phyloP scores from a whole-genome alignment of 64 coral and sea anemone genomes.

The Stylophora pistillata region DNA sequence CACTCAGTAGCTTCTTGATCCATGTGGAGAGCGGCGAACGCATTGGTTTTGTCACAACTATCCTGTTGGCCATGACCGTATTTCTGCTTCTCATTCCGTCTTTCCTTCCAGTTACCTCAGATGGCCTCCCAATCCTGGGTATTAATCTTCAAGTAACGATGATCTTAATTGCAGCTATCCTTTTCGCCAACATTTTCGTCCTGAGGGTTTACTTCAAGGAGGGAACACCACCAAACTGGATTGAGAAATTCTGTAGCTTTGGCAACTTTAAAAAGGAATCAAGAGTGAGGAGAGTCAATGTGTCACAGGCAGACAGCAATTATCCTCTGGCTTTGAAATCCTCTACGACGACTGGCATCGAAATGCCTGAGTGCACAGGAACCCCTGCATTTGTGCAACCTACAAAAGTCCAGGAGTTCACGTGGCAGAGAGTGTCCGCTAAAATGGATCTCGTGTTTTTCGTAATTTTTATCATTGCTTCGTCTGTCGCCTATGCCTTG shows the following conservation, averaged over 20 bases:
- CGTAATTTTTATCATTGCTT: neutral
- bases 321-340: neutral
- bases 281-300: neutral
- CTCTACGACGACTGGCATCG: neutral
- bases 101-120: slow-evolving; percentile 43
- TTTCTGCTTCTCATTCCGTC: slow-evolving; percentile 51
- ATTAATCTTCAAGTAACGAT: slow-evolving; percentile 33
- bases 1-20: slow-evolving; percentile 55
- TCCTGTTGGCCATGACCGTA: slow-evolving; percentile 58
- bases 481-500: neutral
- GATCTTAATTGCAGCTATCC: slow-evolving; percentile 9
- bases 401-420: neutral
- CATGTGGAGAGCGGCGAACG: slow-evolving; percentile 66
- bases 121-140: slow-evolving; percentile 40
- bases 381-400: neutral
- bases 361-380: neutral
- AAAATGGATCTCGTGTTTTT: slow-evolving; percentile 32
- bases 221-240: slow-evolving; percentile 44
- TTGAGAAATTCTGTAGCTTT: neutral
- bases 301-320: neutral
- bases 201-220: slow-evolving; percentile 18
- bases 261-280: neutral
- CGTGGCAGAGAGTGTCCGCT: slow-evolving; percentile 20
- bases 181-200: slow-evolving; percentile 40
- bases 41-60: slow-evolving; percentile 66